Evolutionary conservation across 2,113 vertebrate species (phyloP).

Genomic region (Capreolus pygargus): DNA sequence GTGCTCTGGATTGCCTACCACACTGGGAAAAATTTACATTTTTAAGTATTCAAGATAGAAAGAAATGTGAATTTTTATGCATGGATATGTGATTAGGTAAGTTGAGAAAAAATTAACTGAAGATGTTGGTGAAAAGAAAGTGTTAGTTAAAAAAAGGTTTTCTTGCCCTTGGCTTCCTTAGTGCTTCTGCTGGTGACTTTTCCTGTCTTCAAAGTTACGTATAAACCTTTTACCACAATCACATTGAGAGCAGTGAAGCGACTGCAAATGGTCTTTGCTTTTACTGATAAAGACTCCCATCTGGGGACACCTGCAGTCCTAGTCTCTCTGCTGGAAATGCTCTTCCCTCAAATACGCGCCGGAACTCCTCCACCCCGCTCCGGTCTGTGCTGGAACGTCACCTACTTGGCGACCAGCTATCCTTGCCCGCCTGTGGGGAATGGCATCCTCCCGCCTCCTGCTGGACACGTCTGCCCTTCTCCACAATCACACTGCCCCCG

Average conservation of each 20-base stretch:
- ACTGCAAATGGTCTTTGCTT: accelerated
- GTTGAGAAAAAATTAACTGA: background rate
- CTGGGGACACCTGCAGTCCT: accelerated
- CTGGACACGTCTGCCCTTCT: background rate
- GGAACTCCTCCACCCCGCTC: accelerated
- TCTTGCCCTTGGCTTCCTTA: background rate
- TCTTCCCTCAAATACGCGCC: accelerated
- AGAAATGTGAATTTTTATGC: background rate
- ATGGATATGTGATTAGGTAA: background rate
- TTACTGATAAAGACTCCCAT: accelerated
- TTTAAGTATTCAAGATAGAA: background rate
- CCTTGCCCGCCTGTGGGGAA: background rate
- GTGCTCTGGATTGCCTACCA: accelerated
- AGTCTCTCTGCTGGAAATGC: background rate
- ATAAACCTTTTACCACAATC: background rate
- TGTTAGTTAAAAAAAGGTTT: background rate
- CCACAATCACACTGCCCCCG: accelerated
- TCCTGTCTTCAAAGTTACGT: background rate
- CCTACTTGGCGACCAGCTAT: background rate
- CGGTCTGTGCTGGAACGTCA: accelerated
- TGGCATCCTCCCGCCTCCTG: accelerated
- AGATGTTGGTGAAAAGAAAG: background rate
- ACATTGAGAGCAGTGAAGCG: background rate
- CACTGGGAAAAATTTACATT: accelerated
- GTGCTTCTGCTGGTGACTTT: background rate